Conservation (phyloP, 2,888 invertebrate genomes). For the Rhyacophila evoluta region DNA sequence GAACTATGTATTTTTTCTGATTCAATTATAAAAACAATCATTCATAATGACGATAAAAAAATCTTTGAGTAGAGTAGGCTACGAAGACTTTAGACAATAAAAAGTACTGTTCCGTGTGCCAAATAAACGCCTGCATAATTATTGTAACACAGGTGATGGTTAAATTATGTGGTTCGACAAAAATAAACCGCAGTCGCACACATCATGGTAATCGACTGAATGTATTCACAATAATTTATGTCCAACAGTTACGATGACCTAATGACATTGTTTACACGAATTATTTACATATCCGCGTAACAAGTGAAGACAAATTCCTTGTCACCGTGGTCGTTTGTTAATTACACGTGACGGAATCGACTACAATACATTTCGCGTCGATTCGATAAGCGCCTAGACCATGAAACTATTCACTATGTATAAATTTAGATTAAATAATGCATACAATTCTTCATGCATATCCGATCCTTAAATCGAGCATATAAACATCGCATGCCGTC, state of each 20-base stretch:
- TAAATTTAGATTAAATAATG: no score
- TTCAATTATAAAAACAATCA: background rate
- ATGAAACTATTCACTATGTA: no score
- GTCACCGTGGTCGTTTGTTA: background rate
- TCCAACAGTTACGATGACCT: constrained; percentile 51
- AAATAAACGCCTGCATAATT: constrained; percentile 33
- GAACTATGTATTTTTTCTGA: background rate
- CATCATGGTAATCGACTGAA: background rate
- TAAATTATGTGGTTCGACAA: constrained; percentile 21
- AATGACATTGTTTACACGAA: constrained; percentile 52
- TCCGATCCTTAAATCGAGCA: no score
- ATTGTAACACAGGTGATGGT: constrained; percentile 10
- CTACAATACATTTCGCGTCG: background rate
- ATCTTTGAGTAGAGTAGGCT: background rate
- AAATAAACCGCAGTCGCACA: constrained; percentile 8
- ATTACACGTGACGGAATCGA: background rate
- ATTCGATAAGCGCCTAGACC: no score
- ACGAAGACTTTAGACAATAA: background rate
- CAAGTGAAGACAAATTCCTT: constrained; percentile 17
- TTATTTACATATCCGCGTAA: constrained; percentile 38
- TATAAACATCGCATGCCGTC: no score
- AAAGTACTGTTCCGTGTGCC: constrained; percentile 35
- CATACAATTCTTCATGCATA: no score
- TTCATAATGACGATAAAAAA: background rate
- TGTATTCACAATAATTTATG: background rate